Percentiles rank a stretch among this genome's conserved stretches.
phyloP scores from a whole-genome alignment of 2,888 invertebrate genomes.

The Coelogynopora nodosa region DNA sequence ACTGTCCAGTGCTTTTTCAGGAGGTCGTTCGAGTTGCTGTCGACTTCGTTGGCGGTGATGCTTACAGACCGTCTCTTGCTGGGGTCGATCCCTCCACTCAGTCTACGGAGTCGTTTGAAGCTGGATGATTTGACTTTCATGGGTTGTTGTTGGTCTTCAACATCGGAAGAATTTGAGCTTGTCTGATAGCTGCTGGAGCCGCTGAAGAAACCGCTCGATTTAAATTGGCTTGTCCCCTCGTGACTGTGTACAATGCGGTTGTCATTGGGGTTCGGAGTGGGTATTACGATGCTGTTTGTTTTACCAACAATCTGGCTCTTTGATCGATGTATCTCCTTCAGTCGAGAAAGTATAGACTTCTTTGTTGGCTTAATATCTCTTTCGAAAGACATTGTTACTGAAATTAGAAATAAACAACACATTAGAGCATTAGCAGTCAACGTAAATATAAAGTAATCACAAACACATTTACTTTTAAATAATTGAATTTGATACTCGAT shows the following conservation, averaged over 20 bases:
- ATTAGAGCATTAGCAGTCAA: not conserved
- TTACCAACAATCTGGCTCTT: not conserved
- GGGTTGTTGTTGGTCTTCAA: not conserved
- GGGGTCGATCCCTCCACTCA: not conserved
- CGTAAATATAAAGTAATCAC: not conserved
- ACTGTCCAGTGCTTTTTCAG: not conserved
- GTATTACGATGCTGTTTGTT: not conserved
- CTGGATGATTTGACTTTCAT: not conserved
- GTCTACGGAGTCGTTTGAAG: not conserved
- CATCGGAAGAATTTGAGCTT: not conserved
- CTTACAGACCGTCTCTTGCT: not conserved
- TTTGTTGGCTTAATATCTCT: too few relatives aligned
- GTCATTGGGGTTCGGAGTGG: not conserved
- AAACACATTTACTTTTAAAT: too few relatives aligned
- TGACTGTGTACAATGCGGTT: not conserved
- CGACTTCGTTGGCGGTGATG: not conserved
- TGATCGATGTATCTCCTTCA: not conserved
- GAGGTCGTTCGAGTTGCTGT: not conserved
- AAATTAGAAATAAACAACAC: not conserved
- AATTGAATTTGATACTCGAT: too few relatives aligned
- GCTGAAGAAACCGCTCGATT: not conserved
- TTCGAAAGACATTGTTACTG: not conserved
- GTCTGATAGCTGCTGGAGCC: not conserved
- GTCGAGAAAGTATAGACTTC: not conserved
- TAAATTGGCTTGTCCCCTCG: not conserved